A percentile compares a stretch with the other conserved stretches of the same genome.
Conservation (phyloP, 1,140 invertebrate species). For the Cryptotermes secundus region DNA sequence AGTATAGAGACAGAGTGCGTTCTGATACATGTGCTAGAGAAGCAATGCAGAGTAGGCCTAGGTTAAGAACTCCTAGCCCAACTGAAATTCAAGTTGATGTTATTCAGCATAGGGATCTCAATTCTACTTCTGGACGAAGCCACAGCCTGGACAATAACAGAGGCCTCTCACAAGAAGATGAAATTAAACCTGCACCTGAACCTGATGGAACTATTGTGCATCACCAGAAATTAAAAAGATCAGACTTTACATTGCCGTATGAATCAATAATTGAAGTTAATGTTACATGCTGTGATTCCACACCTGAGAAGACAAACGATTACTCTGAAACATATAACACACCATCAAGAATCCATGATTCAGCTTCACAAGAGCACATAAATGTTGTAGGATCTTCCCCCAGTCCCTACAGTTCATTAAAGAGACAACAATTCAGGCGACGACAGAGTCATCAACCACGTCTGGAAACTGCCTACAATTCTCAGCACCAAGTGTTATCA, state of each 20-base stretch:
- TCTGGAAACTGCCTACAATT: neutral
- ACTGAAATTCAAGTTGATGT: neutral
- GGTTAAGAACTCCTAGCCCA: neutral
- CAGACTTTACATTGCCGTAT: slow-evolving; percentile 25
- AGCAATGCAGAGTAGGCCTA: neutral
- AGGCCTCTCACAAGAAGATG: neutral
- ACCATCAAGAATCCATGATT: neutral
- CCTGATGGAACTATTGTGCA: neutral
- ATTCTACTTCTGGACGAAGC: neutral
- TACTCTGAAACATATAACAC: neutral
- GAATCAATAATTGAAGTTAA: slow-evolving; percentile 32
- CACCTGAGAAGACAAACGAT: slow-evolving; percentile 22
- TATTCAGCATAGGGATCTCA: slow-evolving; percentile 12
- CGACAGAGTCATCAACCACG: slow-evolving; percentile 27
- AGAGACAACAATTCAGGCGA: neutral
- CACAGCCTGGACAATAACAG: slow-evolving; percentile 20
- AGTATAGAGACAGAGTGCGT: neutral
- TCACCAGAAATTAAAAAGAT: neutral
- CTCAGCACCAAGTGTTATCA: neutral
- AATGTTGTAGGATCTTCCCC: neutral
- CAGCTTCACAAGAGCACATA: neutral
- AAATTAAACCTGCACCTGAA: neutral
- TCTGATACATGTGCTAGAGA: neutral
- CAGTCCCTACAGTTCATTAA: neutral
- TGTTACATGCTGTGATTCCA: slow-evolving; percentile 31